Base-by-base conservation (phyloP, 2,797 vertebrate genomes). In the Paratrypauchen microcephalus region DNA sequence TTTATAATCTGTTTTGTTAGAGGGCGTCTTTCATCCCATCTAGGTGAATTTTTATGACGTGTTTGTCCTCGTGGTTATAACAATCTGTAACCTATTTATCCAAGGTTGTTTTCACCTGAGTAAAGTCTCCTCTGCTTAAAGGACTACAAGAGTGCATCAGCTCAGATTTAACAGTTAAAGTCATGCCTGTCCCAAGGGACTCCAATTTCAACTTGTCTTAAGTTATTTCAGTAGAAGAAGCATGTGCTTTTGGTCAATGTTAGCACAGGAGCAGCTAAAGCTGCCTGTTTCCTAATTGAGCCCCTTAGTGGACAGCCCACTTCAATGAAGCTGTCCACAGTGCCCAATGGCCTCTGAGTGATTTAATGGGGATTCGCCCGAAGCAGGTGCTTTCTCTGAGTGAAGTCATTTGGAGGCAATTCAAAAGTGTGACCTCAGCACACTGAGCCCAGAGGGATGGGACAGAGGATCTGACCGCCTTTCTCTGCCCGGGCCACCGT, bases 371-470 rank as follows among this genome's bases (percentile, higher is more conserved):
- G 88, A 88, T 86, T 88, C 75, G 71, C 82, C 89, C 82, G 76
- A 73, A 91, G 91, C 92, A 93, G 91, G 92, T 93, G 92, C 89
- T 91, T 91, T 92, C 89, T 89, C 78, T 76, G 87, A 88, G 85
- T 91, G 87, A 91, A 92, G 90, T 92, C 87, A 90, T 92, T 92
- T 86, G 80, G 82, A 93, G 91, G 89, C 86, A 82, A 90, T 91
- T 91, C 89, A 89, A 86, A 92, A 90, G 84, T 86, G 90, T 94
- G 92, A 93, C 92, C 91, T 93, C 92, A 90, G 88, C 91, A 91
- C 86, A 90, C 83, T 84, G 76, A 73, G 84, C 83, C 91, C 89
- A 90, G 82, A 82, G 90, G 89, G 91, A 89, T 69, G 60, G 88
- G 87, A 86, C 80, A 90, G 89, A 85, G 87, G 80, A 92, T 91